Conservation (phyloP, 2,113 vertebrate species). For the Drymodes brunneopygia region DNA sequence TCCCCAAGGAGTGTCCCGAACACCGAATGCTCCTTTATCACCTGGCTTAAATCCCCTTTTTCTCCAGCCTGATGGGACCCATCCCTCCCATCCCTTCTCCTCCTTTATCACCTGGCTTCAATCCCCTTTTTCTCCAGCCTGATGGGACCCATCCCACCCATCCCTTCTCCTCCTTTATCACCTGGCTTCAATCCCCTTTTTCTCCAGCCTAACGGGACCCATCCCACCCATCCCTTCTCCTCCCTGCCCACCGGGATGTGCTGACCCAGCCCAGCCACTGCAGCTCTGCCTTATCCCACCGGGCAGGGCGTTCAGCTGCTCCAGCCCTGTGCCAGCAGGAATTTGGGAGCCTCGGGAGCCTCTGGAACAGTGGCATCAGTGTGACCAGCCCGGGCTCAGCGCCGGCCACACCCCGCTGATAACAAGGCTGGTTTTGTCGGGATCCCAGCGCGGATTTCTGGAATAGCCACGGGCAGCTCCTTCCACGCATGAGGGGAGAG, state of each 20-base stretch:
- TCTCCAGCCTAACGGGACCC: no score
- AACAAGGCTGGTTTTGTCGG: slow-evolving; percentile 34
- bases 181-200: no score
- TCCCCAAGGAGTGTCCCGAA: not conserved
- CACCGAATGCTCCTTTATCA: not conserved
- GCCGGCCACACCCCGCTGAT: not conserved
- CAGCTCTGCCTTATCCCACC: not conserved
- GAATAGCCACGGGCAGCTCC: not conserved
- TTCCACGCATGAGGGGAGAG: not conserved
- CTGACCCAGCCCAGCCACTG: not conserved
- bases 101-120: not conserved
- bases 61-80: no score
- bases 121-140: no score
- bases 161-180: not conserved
- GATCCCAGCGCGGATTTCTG: not conserved
- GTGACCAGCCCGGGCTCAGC: not conserved
- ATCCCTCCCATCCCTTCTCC: not conserved
- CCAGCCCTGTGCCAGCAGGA: not conserved
- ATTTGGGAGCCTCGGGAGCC: not conserved
- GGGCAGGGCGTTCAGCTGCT: not conserved
- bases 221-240: not conserved
- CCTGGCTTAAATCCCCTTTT: no score
- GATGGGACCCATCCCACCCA: no score
- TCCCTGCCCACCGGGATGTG: not conserved
- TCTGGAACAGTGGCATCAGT: not conserved